Evolutionary conservation across 2,888 invertebrate species (phyloP).

Genomic region (Buathra laborator): DNA sequence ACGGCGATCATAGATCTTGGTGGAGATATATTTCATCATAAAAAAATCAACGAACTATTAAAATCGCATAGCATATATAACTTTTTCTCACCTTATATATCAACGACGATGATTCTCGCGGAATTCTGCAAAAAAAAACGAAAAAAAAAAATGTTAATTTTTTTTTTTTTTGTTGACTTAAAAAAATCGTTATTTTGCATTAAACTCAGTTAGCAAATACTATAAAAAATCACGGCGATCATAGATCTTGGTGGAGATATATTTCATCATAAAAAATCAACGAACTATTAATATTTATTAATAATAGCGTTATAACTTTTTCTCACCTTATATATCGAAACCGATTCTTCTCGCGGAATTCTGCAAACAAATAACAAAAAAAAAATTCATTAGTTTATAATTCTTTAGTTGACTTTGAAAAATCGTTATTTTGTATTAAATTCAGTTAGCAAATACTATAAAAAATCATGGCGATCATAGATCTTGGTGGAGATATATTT

Average conservation of each 20-base stretch:
- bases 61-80: neutral
- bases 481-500: conserved; percentile 73
- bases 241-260: conserved; percentile 74
- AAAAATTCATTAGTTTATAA: neutral
- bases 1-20: conserved; percentile 75
- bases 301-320: too few relatives aligned
- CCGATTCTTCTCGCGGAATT: neutral
- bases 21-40: conserved; percentile 72
- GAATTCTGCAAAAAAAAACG: too few relatives aligned
- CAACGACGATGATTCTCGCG: too few relatives aligned
- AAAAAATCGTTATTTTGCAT: neutral
- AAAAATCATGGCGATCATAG: conserved; percentile 74
- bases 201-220: conserved; percentile 75
- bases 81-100: conserved; percentile 2
- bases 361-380: conserved; percentile 48
- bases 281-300: too few relatives aligned
- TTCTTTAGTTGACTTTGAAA: neutral
- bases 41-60: neutral
- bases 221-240: conserved; percentile 73
- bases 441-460: conserved; percentile 73
- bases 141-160: too few relatives aligned
- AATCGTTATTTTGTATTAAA: neutral
- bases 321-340: neutral
- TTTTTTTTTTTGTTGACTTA: too few relatives aligned
- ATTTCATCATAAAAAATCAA: conserved; percentile 69